Conservation (phyloP, 2,113 vertebrate species). For the Passer montanus region DNA sequence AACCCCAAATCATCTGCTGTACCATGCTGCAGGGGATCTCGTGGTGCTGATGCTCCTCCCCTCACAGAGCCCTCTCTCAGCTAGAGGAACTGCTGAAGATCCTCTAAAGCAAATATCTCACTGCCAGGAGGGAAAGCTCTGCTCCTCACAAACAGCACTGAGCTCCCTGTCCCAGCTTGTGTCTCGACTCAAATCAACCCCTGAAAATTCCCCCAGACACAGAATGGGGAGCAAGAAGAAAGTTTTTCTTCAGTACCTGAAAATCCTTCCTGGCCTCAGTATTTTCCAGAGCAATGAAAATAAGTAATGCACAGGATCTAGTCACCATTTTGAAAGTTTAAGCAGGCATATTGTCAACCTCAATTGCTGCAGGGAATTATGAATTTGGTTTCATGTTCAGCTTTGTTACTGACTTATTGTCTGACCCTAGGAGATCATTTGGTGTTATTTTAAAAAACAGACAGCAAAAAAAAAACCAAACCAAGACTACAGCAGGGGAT, state of each 20-base stretch:
- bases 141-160: neutral
- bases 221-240: accelerated
- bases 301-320: neutral
- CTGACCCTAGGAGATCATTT: neutral
- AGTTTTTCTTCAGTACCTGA: neutral
- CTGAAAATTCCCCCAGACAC: neutral
- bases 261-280: neutral
- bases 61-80: neutral
- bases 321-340: neutral
- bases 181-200: accelerated
- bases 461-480: neutral
- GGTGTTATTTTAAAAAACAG: neutral
- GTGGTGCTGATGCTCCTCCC: neutral
- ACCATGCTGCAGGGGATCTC: accelerated
- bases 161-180: neutral
- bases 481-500: neutral
- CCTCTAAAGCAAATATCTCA: neutral
- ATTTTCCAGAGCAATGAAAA: neutral
- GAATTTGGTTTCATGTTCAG: neutral
- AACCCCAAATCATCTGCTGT: neutral
- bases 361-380: neutral
- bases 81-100: neutral
- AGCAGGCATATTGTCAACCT: neutral
- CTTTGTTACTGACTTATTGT: neutral
- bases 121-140: neutral